Evolutionary conservation across 2,888 invertebrate genomes (phyloP).

Genomic region (Drosophila picticornis): DNA sequence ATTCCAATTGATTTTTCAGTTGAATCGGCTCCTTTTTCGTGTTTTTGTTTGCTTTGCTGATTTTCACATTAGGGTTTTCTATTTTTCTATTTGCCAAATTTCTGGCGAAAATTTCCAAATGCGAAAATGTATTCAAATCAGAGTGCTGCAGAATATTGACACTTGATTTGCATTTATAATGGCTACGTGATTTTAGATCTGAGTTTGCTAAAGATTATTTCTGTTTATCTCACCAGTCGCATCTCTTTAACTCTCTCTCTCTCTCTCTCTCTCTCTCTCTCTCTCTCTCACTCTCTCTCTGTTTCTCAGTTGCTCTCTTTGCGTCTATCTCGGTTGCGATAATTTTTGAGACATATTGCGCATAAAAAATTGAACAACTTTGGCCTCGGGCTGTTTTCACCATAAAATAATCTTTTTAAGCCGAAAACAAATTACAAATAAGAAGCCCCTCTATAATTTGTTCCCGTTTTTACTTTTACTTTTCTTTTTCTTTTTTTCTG

Average conservation of each 20-base stretch:
- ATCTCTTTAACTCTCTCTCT: conserved; percentile 4
- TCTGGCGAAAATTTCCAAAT: conserved; percentile 39
- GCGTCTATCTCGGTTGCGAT: background rate
- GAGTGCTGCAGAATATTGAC: conserved; percentile 57
- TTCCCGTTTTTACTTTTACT: conserved; percentile 40
- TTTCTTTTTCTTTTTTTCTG: conserved; percentile 12
- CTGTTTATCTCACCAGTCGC: conserved; percentile 28
- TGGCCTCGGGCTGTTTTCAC: conserved; percentile 70
- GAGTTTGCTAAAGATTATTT: conserved; percentile 17
- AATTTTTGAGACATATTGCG: conserved; percentile 77
- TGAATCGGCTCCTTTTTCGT: conserved; percentile 14
- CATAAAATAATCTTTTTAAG: conserved; percentile 80
- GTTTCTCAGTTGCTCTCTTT: background rate
- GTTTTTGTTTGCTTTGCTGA: conserved; percentile 67
- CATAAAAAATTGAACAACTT: conserved; percentile 74
- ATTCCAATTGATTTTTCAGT: conserved; percentile 78
- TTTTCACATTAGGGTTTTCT: conserved; percentile 49
- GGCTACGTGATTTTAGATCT: conserved; percentile 67
- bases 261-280: background rate
- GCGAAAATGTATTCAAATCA: conserved; percentile 64
- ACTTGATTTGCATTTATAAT: conserved; percentile 82
- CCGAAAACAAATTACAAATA: conserved; percentile 75
- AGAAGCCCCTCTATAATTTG: conserved; percentile 64
- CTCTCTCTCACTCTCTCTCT: background rate
- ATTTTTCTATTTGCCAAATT: conserved; percentile 48